Evolutionary conservation across 53 echinoderm and acorn worm species (phyloP).

Genomic region (Astropecten irregularis): DNA sequence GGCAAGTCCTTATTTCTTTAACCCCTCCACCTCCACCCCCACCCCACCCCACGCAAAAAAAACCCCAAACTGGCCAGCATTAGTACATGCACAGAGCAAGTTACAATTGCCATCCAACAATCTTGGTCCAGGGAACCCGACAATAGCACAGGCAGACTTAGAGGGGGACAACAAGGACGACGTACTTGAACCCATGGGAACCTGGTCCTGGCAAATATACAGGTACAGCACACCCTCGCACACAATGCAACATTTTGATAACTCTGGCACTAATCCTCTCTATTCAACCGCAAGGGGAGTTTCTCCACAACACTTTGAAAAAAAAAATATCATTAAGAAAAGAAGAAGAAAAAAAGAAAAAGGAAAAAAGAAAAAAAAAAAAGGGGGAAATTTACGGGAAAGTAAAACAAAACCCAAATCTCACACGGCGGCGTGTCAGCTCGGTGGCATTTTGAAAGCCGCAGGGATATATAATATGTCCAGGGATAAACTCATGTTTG

Average conservation of each 20-base stretch:
- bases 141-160: too few species aligned
- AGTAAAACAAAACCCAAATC: too few species aligned
- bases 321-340: too few species aligned
- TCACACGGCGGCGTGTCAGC: background rate
- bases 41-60: too few species aligned
- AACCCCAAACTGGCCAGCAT: too few species aligned
- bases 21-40: too few species aligned
- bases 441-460: background rate
- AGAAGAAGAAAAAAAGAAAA: background rate
- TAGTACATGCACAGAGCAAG: conserved; percentile 12
- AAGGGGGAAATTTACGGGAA: too few species aligned
- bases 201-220: background rate
- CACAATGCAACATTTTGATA: conserved; percentile 61
- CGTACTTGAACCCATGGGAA: conserved; percentile 53
- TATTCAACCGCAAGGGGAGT: conserved; percentile 41
- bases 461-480: conserved; percentile 46
- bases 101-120: conserved; percentile 51
- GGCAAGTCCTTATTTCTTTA: too few species aligned
- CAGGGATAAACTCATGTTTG: conserved; percentile 45
- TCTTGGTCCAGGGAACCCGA: too few species aligned
- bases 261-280: conserved; percentile 32
- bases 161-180: too few species aligned
- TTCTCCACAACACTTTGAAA: too few species aligned
- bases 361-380: background rate
- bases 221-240: conserved; percentile 1